Base-by-base conservation (phyloP, 2,797 vertebrate species). In the Diplodus puntazzo region DNA sequence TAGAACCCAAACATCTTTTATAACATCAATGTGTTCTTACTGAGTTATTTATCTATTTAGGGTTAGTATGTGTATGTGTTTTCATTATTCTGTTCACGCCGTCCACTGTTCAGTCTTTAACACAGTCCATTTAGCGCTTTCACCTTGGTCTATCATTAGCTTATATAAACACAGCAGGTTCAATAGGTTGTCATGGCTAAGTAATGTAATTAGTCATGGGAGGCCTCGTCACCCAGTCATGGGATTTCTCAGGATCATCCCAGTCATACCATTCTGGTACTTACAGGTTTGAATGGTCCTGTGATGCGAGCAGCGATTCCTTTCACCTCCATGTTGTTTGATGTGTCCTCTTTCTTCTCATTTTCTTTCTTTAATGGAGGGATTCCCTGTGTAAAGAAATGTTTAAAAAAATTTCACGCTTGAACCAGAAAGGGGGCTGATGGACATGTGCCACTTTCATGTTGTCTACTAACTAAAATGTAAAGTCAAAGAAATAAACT, bases 281-380 rank as follows among this genome's bases (percentile, higher is more conserved):
- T 86, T 94, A 98, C 98, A 50, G 98, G 98, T 94, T 98, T 99
- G 73, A 96, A 98, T 1, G 97, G 96, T 88, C 98, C 98, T 53
- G 97, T 95, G 83, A 99, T 99, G 52, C 98, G 95, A 2, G 96
- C 95, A 21, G 98, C 97, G 79, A 99, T 99, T 80, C 98, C 98
- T 87, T 97, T 99, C 65, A 97, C 97, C 87, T 98, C 98, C 46
- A 85, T 95, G 72, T 67, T 96, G 86, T 75, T 93, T 4, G 77
- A 58, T 3, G 49, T 0, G 23, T 95, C 94, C 0, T 94, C 93
- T 82, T 92, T 95, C 78, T 99, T 98, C 59, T 99, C 98, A 12
- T 92, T 95, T 23, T 99, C 98, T 90, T 97, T 99, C 91, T 97
- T 99, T 67, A 96, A 69, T 14, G 97, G 95, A 60, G 89, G 89